These are phyloP conservation scores for Oryzias sinensis DNA, from an alignment of 2,797 vertebrate genomes.

Conservation along the genomic window DNA sequence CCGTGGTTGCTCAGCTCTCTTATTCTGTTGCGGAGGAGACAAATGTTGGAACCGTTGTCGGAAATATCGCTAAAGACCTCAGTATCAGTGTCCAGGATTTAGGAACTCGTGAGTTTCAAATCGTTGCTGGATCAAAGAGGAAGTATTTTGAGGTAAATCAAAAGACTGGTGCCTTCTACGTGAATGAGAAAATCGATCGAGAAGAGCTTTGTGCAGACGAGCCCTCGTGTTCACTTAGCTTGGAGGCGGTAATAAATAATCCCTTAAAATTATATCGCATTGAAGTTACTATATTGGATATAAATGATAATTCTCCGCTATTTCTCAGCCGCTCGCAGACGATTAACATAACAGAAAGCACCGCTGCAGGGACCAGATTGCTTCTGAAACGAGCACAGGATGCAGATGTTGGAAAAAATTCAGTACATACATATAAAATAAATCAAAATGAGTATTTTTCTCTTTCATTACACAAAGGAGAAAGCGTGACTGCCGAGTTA, in stretches of 20 bases:
- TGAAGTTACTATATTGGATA: slow-evolving; percentile 57
- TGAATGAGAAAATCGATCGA: slow-evolving; percentile 61
- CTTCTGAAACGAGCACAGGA: slow-evolving; percentile 78
- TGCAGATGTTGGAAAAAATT: slow-evolving; percentile 79
- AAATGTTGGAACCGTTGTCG: slow-evolving; percentile 79
- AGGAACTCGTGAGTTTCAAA: slow-evolving; percentile 75
- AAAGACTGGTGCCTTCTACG: slow-evolving; percentile 46
- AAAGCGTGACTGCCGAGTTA: slow-evolving; percentile 42
- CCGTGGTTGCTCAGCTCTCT: slow-evolving; percentile 55
- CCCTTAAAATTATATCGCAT: slow-evolving; percentile 69
- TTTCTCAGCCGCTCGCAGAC: slow-evolving; percentile 9
- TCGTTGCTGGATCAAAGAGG: slow-evolving; percentile 75
- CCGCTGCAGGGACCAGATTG: slow-evolving; percentile 71
- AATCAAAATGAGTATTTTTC: slow-evolving; percentile 82
- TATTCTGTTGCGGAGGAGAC: slow-evolving; percentile 86
- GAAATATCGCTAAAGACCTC: slow-evolving; percentile 82
- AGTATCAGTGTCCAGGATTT: slow-evolving; percentile 80
- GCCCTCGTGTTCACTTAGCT: slow-evolving; percentile 55
- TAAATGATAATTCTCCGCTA: slow-evolving; percentile 58
- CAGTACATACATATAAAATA: slow-evolving; percentile 78
- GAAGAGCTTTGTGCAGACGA: slow-evolving; percentile 57
- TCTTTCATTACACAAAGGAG: slow-evolving; percentile 54
- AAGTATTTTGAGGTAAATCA: slow-evolving; percentile 66
- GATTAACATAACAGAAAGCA: slow-evolving; percentile 48
- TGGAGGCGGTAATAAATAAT: slow-evolving; percentile 74